Percentiles rank a stretch among this genome's conserved stretches.
phyloP scores from a whole-genome alignment of 2,888 invertebrate genomes.

The Eristalis tenax region DNA sequence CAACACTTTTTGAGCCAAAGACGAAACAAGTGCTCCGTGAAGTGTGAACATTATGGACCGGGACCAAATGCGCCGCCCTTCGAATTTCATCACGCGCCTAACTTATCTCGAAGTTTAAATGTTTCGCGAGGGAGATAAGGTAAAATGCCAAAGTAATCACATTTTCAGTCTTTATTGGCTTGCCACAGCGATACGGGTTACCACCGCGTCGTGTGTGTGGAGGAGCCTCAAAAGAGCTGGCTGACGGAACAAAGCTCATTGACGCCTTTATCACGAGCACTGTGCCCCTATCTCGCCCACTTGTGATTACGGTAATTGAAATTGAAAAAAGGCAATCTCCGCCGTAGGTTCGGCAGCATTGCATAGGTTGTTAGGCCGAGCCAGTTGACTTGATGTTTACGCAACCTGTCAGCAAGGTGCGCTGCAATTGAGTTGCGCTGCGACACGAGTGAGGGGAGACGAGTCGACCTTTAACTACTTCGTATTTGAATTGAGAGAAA shows the following conservation, averaged over 20 bases:
- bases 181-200: neutral
- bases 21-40: neutral
- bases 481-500: constrained; percentile 24
- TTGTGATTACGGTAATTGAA: neutral
- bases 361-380: neutral
- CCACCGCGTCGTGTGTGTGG: neutral
- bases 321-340: neutral
- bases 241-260: constrained; percentile 34
- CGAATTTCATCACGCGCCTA: neutral
- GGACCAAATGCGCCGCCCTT: neutral
- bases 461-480: constrained; percentile 47
- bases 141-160: constrained; percentile 22
- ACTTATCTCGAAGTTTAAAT: constrained; percentile 6
- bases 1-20: too few relatives aligned
- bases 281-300: neutral
- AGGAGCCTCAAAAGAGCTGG: constrained; percentile 14
- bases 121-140: constrained; percentile 20
- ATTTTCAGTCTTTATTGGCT: constrained; percentile 22
- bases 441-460: neutral
- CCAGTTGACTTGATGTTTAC: constrained; percentile 17
- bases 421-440: constrained; percentile 9
- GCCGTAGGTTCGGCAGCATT: neutral
- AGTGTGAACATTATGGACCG: constrained; percentile 15
- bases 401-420: constrained; percentile 61
- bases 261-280: constrained; percentile 11